Evolutionary conservation across 1,140 invertebrate species (phyloP).

Genomic region (Achroia grisella): DNA sequence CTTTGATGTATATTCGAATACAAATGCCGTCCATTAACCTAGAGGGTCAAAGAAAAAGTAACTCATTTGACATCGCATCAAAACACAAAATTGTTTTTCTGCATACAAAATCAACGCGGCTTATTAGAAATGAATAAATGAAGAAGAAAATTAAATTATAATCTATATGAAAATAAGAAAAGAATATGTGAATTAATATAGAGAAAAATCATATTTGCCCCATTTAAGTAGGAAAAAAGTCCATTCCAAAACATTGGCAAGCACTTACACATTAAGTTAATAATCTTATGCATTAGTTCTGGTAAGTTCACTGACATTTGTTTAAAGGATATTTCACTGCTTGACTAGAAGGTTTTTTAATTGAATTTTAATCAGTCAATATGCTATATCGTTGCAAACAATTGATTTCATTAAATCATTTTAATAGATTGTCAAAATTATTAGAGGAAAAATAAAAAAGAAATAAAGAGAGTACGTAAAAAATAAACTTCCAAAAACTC

Average conservation of each 20-base stretch:
- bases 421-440: no score
- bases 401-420: not conserved
- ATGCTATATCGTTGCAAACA: not conserved
- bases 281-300: conserved; percentile 56
- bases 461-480: not conserved
- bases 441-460: not conserved
- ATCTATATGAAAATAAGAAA: conserved; percentile 34
- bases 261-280: conserved; percentile 53
- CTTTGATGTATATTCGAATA: no score
- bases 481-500: conserved; percentile 2
- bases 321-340: conserved; percentile 38
- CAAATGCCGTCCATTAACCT: no score
- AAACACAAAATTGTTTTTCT: conserved; percentile 54
- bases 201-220: conserved; percentile 24
- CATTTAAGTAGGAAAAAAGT: conserved; percentile 30
- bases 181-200: conserved; percentile 36
- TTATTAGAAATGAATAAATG: conserved; percentile 14
- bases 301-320: conserved; percentile 65
- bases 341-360: conserved; percentile 57
- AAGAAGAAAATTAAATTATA: conserved; percentile 42
- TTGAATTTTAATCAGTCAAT: conserved; percentile 13
- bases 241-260: conserved; percentile 54
- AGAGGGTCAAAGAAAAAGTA: conserved; percentile 15
- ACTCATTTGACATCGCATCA: conserved; percentile 21
- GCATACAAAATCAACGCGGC: conserved; percentile 33